Conservation (phyloP, 2,888 invertebrate genomes). For the Lypha dubia region DNA sequence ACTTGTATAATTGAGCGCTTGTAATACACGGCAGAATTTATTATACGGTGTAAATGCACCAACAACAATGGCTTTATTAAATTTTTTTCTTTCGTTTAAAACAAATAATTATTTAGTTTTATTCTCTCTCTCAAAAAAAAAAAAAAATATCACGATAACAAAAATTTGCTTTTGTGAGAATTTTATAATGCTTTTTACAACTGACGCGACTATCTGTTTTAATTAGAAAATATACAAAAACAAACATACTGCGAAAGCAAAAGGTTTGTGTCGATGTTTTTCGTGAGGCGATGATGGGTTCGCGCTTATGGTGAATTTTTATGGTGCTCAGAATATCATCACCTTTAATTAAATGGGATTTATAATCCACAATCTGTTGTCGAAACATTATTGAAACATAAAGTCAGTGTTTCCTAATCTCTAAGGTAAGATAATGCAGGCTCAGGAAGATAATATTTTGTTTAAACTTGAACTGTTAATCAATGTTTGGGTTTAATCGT, state of each 20-base stretch:
- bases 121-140: conserved; percentile 20
- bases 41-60: conserved; percentile 23
- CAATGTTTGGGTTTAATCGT: no score
- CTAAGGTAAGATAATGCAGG: no score
- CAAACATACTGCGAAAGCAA: neutral
- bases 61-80: conserved; percentile 27
- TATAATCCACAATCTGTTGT: no score
- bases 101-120: conserved; percentile 43
- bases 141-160: conserved; percentile 16
- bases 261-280: neutral
- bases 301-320: no score
- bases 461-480: no score
- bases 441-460: no score
- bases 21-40: conserved; percentile 32
- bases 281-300: neutral
- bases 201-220: conserved; percentile 61
- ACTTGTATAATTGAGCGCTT: conserved; percentile 11
- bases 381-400: no score
- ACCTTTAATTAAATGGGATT: no score
- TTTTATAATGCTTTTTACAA: conserved; percentile 57
- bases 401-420: no score
- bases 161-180: conserved; percentile 58
- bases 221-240: no score
- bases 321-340: no score
- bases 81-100: conserved; percentile 41